Base-by-base conservation (phyloP, 2,888 invertebrate genomes). In the Limnephilus lunatus region DNA sequence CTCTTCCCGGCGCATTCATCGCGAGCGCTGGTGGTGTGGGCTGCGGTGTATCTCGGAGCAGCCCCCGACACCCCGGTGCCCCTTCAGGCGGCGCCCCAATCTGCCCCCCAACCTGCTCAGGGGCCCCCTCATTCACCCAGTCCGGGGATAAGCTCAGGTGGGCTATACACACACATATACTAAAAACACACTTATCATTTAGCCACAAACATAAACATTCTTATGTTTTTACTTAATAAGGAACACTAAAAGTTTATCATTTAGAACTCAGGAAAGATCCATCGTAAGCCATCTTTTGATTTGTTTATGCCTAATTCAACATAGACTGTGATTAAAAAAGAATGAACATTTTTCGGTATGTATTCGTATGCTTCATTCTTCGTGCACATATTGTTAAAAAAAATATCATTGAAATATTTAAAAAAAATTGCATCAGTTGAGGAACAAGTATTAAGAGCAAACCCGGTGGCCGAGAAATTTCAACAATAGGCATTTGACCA, bases 1-100 rank as follows among this genome's bases (percentile, higher is more conserved):
- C 96, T 99, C 94, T 98, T 98, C 97, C 98, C 99, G 90, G 97
- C 98, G 94, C 98, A 97, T 95, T 98, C 98, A 95, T 97, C 99
- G 91, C 97, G 98, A 92, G 97, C 98, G 94, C 96, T 99, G 95
- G 96, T 96, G 92, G 96, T 99, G 94, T 99, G 99, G 99, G 96
- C 97, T 94, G 98, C 98, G 94, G 97, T 99, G 93, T 99, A 98
- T 96, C 96, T 98, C 94, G 98, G 98, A 89, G 93, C 93, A 53
- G 92, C 93, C 5, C 93, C 93, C 12, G 93, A 93, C 89, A 93
- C 93, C 11, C 93, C 93, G 3, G 94, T 91, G 35, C 93, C 94
- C 9, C 89, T 91, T 19, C 93, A 92, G 53, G 91, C 92, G 7
- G 92, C 92, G 3, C 92, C 92, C 15, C 90, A 91, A 48, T 81